Evolutionary conservation across 2,797 vertebrate species (phyloP).

Genomic region (Oryzias dopingdopingensis): DNA sequence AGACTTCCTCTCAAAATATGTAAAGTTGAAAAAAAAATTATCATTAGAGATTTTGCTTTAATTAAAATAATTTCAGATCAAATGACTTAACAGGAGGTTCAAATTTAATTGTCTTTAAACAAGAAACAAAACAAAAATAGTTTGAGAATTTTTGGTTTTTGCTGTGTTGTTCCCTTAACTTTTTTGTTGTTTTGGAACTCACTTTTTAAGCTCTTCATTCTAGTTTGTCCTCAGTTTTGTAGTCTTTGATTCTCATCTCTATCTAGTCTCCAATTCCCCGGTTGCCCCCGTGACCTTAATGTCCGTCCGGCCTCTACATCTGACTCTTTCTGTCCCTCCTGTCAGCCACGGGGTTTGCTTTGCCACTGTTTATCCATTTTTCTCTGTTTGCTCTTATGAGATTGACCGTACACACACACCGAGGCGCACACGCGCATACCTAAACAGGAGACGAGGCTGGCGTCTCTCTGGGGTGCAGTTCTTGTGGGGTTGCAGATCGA

Average conservation of each 20-base stretch:
- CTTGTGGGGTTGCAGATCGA: conserved; percentile 66
- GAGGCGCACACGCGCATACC: conserved; percentile 44
- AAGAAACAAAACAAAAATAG: no score
- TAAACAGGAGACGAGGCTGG: conserved; percentile 66
- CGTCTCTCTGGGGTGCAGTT: conserved; percentile 71
- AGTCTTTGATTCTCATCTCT: conserved; percentile 5
- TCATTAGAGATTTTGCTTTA: no score
- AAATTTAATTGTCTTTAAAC: no score
- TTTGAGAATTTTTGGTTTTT: no score
- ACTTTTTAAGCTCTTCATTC: conserved; percentile 42
- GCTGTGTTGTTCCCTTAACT: neutral
- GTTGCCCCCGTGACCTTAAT: conserved; percentile 51
- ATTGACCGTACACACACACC: conserved; percentile 56
- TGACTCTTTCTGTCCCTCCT: conserved; percentile 26
- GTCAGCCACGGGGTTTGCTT: conserved; percentile 63
- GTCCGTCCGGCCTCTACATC: conserved; percentile 18
- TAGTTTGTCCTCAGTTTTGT: neutral
- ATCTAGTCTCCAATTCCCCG: conserved; percentile 23
- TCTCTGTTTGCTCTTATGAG: conserved; percentile 71
- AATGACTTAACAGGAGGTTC: no score
- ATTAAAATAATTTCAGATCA: no score
- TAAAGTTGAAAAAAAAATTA: no score
- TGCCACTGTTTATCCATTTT: conserved; percentile 76
- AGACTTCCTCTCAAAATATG: no score
- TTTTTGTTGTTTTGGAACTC: conserved; percentile 42